phyloP scores from a whole-genome alignment of 2,888 invertebrate genomes.

The Furcula furcula region DNA sequence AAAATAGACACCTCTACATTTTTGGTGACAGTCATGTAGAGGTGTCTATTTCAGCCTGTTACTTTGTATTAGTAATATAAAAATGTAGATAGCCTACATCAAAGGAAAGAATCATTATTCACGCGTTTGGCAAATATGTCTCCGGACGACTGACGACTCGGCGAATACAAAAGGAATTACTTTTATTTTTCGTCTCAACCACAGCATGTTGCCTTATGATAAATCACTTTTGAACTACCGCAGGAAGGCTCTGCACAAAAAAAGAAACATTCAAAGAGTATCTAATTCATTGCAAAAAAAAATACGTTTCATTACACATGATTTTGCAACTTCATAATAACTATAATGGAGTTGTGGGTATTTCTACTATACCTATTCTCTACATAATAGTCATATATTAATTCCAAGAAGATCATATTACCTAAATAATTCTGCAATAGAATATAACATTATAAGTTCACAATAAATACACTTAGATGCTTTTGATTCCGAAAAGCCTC shows the following conservation, averaged over 20 bases:
- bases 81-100: conserved; percentile 38
- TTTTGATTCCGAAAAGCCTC: too few species aligned
- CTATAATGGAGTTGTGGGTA: too few species aligned
- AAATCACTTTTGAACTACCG: conserved; percentile 70
- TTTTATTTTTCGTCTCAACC: conserved; percentile 74
- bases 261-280: conserved; percentile 61
- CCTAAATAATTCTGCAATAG: too few species aligned
- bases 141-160: conserved; percentile 48
- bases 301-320: conserved; percentile 50
- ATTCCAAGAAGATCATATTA: too few species aligned
- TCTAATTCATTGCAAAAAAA: conserved; percentile 59
- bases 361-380: too few species aligned
- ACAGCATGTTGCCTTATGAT: conserved; percentile 75
- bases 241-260: conserved; percentile 34
- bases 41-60: too few species aligned
- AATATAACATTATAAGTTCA: too few species aligned
- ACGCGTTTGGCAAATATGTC: conserved; percentile 70
- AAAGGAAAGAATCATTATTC: conserved; percentile 58
- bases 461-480: conserved; percentile 1
- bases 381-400: too few species aligned
- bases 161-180: conserved; percentile 75
- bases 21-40: too few species aligned
- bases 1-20: too few species aligned
- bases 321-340: conserved; percentile 48
- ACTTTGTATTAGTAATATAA: conserved; percentile 32